Evolutionary conservation across 30 jellyfish, hydroid and myxozoan genomes (phyloP).

Genomic region (Clytia hemisphaerica): DNA sequence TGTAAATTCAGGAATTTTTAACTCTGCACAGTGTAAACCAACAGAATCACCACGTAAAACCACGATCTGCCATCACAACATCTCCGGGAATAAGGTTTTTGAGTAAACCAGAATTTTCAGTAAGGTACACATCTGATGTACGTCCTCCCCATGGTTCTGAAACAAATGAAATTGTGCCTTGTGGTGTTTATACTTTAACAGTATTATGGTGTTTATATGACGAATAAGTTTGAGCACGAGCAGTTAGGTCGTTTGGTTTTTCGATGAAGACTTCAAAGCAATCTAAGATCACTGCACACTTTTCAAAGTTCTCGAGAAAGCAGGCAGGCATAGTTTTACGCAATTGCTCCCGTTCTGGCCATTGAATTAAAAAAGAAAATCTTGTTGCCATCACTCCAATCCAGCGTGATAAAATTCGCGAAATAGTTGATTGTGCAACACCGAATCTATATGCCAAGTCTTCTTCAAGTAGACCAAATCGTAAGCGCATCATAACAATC

Average conservation of each 20-base stretch:
- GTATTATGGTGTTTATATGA: slow-evolving; percentile 21
- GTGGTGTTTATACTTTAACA: slow-evolving; percentile 15
- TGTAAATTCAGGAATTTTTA: slow-evolving; percentile 40
- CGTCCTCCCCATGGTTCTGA: slow-evolving; percentile 28
- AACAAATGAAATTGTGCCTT: slow-evolving; percentile 12
- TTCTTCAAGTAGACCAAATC: neutral
- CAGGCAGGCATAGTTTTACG: slow-evolving; percentile 43
- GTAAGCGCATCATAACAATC: too few relatives aligned
- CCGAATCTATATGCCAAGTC: slow-evolving; percentile 50
- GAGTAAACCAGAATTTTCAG: slow-evolving; percentile 17
- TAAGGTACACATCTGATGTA: slow-evolving; percentile 19
- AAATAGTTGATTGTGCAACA: slow-evolving; percentile 37
- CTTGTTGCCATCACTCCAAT: slow-evolving; percentile 22
- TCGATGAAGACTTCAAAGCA: slow-evolving; percentile 23
- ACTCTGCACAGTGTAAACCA: slow-evolving; percentile 27
- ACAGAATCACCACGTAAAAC: too few relatives aligned
- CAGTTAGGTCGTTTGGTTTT: slow-evolving; percentile 4
- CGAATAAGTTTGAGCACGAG: slow-evolving; percentile 1
- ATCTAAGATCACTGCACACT: slow-evolving; percentile 18
- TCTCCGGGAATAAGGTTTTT: too few relatives aligned
- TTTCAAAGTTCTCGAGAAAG: slow-evolving; percentile 39
- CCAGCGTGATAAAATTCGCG: slow-evolving; percentile 30
- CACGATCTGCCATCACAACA: slow-evolving; percentile 36
- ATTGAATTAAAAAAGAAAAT: slow-evolving; percentile 8
- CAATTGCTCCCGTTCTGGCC: slow-evolving; percentile 13